phyloP scores from a whole-genome alignment of 2,113 vertebrate genomes.

The Sakesphorus luctuosus region DNA sequence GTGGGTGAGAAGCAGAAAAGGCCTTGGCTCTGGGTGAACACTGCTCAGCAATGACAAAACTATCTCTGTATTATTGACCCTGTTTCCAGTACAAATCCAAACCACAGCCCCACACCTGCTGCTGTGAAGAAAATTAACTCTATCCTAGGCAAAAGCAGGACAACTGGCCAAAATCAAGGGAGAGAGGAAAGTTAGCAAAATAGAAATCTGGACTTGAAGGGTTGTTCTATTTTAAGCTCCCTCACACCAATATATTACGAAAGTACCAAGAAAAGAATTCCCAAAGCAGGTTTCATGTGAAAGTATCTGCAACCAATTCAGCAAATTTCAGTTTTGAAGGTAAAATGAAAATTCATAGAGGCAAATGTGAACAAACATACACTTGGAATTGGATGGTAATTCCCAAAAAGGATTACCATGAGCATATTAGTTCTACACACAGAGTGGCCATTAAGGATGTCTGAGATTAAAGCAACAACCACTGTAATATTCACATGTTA shows the following conservation, averaged over 20 bases:
- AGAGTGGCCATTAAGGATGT: not conserved
- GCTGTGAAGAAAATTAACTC: not conserved
- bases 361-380: not conserved
- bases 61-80: not conserved
- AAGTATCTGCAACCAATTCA: not conserved
- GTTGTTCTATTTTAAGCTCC: not conserved
- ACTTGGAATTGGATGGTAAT: not conserved
- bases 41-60: not conserved
- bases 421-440: not conserved
- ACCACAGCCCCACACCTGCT: not conserved
- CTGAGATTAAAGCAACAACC: not conserved
- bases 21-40: not conserved
- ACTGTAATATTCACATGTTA: not conserved
- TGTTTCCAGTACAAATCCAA: not conserved
- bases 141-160: not conserved
- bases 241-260: not conserved
- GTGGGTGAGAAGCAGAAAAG: not conserved
- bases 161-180: not conserved
- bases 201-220: not conserved
- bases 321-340: not conserved
- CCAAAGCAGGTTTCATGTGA: not conserved
- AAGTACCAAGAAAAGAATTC: not conserved
- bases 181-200: not conserved
- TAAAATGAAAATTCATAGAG: not conserved
- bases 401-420: not conserved